Conservation (phyloP, 2,888 invertebrate species). For the Lacanobia oleracea region DNA sequence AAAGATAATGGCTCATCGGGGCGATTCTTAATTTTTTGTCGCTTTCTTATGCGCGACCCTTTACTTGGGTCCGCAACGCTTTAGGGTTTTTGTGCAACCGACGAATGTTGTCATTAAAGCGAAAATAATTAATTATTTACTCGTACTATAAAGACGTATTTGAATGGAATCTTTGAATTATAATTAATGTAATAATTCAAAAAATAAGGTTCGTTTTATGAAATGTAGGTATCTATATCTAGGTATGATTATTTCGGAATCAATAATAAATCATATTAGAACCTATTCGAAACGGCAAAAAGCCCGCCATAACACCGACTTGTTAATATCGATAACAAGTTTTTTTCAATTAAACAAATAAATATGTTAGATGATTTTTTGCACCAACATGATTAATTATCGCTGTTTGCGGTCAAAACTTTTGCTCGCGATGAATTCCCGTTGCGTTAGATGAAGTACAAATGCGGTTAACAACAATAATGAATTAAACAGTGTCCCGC, state of each 20-base stretch:
- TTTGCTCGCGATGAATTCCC: slow-evolving; percentile 63
- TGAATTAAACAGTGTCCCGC: slow-evolving; percentile 73
- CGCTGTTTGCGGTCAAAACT: slow-evolving; percentile 62
- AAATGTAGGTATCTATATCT: neutral
- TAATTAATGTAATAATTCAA: neutral
- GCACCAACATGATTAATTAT: slow-evolving; percentile 61
- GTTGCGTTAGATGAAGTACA: slow-evolving; percentile 67
- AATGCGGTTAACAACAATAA: slow-evolving; percentile 76
- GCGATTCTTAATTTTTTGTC: slow-evolving; percentile 90
- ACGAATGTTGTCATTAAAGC: slow-evolving; percentile 85
- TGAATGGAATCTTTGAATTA: slow-evolving; percentile 13
- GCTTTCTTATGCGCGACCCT: slow-evolving; percentile 85
- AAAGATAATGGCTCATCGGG: slow-evolving; percentile 90
- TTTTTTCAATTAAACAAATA: slow-evolving; percentile 49
- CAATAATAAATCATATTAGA: slow-evolving; percentile 36
- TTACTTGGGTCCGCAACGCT: slow-evolving; percentile 87
- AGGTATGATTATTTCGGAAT: neutral
- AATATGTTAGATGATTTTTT: slow-evolving; percentile 43
- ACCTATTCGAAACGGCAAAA: slow-evolving; percentile 29
- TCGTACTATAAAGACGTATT: slow-evolving; percentile 38
- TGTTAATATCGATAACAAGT: slow-evolving; percentile 50
- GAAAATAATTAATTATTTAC: slow-evolving; percentile 75
- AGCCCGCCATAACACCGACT: slow-evolving; percentile 19
- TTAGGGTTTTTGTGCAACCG: slow-evolving; percentile 87
- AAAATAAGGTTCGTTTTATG: neutral